phyloP scores from a whole-genome alignment of 2,888 invertebrate species.

The Noctua janthe region DNA sequence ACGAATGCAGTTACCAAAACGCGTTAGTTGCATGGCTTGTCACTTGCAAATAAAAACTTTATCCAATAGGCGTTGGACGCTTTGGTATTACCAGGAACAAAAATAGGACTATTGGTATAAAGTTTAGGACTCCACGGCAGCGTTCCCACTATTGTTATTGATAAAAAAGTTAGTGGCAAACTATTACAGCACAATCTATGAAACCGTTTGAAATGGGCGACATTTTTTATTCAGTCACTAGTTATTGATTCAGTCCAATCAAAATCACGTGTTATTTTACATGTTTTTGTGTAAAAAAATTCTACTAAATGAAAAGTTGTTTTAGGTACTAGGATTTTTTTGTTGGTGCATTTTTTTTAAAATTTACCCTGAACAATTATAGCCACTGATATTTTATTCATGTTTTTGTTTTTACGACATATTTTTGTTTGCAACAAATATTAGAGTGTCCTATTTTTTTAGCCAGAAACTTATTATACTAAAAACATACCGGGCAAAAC shows the following conservation, averaged over 20 bases:
- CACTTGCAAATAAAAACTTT: conserved; percentile 36
- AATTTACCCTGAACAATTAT: neutral
- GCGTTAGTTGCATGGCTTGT: conserved; percentile 41
- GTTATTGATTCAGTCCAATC: conserved; percentile 40
- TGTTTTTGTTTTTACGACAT: neutral
- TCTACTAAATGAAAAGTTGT: neutral
- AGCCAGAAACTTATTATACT: neutral
- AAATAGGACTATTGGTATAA: conserved; percentile 19
- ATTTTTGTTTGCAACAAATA: conserved; percentile 1
- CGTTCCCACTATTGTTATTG: conserved; percentile 16
- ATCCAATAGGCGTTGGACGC: conserved; percentile 16
- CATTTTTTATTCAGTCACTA: conserved; percentile 26
- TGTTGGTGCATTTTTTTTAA: neutral
- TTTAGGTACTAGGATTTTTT: neutral
- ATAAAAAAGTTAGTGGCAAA: conserved; percentile 24
- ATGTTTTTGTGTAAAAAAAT: conserved; percentile 21
- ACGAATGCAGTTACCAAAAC: conserved; percentile 31
- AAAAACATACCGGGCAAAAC: neutral
- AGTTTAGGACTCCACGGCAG: conserved; percentile 14
- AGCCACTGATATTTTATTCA: neutral
- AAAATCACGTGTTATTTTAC: conserved; percentile 29
- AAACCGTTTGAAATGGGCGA: conserved; percentile 17
- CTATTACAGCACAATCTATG: conserved; percentile 19
- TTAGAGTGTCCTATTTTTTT: neutral
- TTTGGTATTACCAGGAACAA: conserved; percentile 27